These are phyloP conservation scores for Pachyuromys duprasi DNA, from an alignment of 2,797 vertebrate genomes.

Conservation along the genomic window DNA sequence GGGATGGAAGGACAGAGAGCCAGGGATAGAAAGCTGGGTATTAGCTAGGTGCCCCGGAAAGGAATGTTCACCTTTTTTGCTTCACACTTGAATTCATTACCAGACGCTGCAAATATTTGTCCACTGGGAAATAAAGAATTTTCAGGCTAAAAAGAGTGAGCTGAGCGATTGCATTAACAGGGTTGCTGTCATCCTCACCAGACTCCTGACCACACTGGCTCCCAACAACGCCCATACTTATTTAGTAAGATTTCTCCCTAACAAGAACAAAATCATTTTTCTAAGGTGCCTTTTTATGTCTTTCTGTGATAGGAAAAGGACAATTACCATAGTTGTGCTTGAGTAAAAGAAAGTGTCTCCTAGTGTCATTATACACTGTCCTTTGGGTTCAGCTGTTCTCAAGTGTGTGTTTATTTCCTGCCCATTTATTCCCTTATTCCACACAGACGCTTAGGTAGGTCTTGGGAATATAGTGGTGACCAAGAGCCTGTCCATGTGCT, in stretches of 20 bases:
- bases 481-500: neutral
- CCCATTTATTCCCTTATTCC: neutral
- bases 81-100: neutral
- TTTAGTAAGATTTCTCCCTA: neutral
- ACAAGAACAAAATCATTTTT: neutral
- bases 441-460: neutral
- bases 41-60: neutral
- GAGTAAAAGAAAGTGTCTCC: neutral
- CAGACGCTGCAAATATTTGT: conserved; percentile 14
- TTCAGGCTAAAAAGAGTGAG: conserved; percentile 44
- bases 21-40: neutral
- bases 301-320: neutral
- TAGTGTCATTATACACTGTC: neutral
- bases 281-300: conserved; percentile 2
- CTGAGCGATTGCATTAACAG: neutral
- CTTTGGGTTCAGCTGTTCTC: neutral
- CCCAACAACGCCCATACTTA: neutral
- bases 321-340: neutral
- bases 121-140: conserved; percentile 38
- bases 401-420: neutral
- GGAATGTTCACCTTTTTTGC: conserved; percentile 26
- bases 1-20: neutral
- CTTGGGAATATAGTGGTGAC: neutral
- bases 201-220: neutral
- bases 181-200: neutral